Base-by-base conservation (phyloP, 2,888 invertebrate species). In the Sarcophaga carnaria region DNA sequence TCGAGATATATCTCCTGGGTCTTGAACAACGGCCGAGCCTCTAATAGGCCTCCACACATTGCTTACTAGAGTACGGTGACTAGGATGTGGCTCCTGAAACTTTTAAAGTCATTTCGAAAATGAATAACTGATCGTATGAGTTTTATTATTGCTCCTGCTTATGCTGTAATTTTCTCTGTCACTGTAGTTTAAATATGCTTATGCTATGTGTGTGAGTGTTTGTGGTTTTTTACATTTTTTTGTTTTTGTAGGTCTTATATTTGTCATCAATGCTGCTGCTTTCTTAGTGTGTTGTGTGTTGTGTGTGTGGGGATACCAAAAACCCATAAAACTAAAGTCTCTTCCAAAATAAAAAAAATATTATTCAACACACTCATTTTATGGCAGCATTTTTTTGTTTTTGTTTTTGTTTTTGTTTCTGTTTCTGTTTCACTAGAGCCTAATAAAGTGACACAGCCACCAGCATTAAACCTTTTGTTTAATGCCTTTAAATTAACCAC, bases 281-380 rank as follows among this genome's bases (percentile, higher is more conserved):
- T 45, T 71, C 63, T 37, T 37, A 37, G 37, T 37, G 37, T 37
- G 1, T 37, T 37, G 37, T 37, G 6, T 37, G 27, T 27, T 37
- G 37, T 37, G 27, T 27, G 54, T 20, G n/a, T 11, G 80, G 59
- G 20, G 27, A 62, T 80, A 25, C 67, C 37, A 66, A 49, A 78
- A 83, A 71, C 66, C 72, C 66, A 82, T 54, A 54, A 54, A 54
- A 54, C n/a, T 54, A 75, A 74, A 74, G 77, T 20, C n/a, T 60
- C n/a, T 49, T 76, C 72, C 20, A 69, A 74, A 74, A 83, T 54
- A 69, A 72, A 70, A 49, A 75, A 84, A 87, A 84, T 81, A 70
- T 69, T 80, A 66, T 78, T 83, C 75, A 81, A 86, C 77, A 86
- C 80, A 86, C 83, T 80, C 76, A 78, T 69, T 77, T 47, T 70